Evolutionary conservation across 1,140 invertebrate species (phyloP), one percentile per base, ranked within the genome.

Genomic region (Formica exsecta): DNA sequence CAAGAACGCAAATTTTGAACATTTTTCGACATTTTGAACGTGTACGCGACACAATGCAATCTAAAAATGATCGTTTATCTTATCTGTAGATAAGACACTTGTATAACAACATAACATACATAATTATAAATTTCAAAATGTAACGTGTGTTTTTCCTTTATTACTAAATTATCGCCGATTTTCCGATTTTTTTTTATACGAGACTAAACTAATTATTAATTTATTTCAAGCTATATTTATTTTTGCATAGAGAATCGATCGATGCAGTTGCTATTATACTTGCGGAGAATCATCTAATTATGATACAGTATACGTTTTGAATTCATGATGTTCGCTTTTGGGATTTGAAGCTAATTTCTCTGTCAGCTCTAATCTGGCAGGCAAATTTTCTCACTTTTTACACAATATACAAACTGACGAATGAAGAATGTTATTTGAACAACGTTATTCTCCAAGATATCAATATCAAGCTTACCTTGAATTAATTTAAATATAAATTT

Each of bases 1-100:
- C 29, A 11, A 48, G 0, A 25, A 22, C 9, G 13, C 1, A 29
- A 29, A 29, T 29, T 29, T 29, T 44, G 22, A 65, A 62, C 16
- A 4, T 36, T 68, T 25, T 22, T 57, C 22, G 32, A 79, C 22
- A 68, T 9, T n/a, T 54, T 11, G 22, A 36, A 36, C 5, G 7
- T 22, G 44, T 44, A 25, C 36, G 48, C 19, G n/a, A 16, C 22
- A 29, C 29, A 59, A 70, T 70, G 51, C 25, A 59, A 70, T 59
- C 36, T 80, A 57, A 80, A 57, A 80, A 70, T 68, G 13, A 41
- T 19, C 13, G 44, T 80, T 70, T 70, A 70, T 32, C 48, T 41
- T 7, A 13, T 51, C 13, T 29, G 8, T 13, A 80, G 19, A 70
- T 70, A 70, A 32, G 13, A 32, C 8, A 41, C 22, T 59, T 29